Evolutionary conservation across 1,140 invertebrate species (phyloP).

Genomic region (Sipha flava): DNA sequence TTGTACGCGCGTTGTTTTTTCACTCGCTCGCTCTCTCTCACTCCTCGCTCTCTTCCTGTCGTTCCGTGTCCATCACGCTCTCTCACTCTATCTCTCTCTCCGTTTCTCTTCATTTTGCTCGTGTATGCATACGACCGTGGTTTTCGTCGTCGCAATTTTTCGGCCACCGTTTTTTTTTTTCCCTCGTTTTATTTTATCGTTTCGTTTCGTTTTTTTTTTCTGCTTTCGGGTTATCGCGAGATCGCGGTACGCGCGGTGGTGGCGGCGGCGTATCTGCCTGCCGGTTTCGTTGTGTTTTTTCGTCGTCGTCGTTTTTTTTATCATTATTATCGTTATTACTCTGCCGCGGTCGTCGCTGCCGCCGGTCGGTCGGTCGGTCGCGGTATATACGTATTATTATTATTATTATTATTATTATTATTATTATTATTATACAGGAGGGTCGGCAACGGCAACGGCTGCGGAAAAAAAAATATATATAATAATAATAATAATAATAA

Average conservation of each 20-base stretch:
- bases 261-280: background rate
- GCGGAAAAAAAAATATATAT: background rate
- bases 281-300: background rate
- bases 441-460: background rate
- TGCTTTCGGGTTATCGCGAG: background rate
- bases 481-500: background rate
- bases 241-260: background rate
- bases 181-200: background rate
- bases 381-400: background rate
- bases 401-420: background rate
- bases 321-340: background rate
- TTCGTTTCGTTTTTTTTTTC: no score
- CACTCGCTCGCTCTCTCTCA: background rate
- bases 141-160: background rate
- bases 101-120: no score
- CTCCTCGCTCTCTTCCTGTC: no score
- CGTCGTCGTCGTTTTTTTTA: background rate
- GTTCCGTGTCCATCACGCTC: no score
- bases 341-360: background rate
- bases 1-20: background rate
- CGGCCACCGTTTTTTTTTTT: background rate
- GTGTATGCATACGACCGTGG: background rate
- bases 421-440: background rate
- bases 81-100: background rate
- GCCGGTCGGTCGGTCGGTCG: background rate